Evolutionary conservation across 2,888 invertebrate genomes (phyloP).

Genomic region (Zonitis immaculata): DNA sequence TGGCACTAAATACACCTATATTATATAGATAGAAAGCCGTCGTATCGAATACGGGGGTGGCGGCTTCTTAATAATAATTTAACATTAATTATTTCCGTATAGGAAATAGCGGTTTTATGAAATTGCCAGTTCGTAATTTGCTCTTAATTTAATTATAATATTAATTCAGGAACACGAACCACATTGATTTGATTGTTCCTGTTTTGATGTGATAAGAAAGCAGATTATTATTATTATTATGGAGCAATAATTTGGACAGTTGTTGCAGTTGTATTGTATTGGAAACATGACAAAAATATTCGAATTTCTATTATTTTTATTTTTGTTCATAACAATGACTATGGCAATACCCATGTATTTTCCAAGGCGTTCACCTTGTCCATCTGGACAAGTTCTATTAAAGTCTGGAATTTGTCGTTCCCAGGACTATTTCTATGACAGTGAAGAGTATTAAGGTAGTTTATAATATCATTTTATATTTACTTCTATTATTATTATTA

Average conservation of each 20-base stretch:
- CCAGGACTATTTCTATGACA: slow-evolving; percentile 13
- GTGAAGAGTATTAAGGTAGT: slow-evolving; percentile 12
- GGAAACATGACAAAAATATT: not conserved
- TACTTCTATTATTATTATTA: not conserved
- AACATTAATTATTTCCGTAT: slow-evolving; percentile 16
- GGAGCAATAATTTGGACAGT: not conserved
- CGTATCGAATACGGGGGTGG: not conserved
- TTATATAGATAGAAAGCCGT: no score
- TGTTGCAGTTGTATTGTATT: not conserved
- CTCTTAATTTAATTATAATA: slow-evolving; percentile 20
- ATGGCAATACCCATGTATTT: not conserved
- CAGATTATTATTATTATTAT: not conserved
- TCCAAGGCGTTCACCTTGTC: slow-evolving; percentile 6
- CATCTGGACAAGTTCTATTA: slow-evolving; percentile 13
- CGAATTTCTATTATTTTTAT: not conserved
- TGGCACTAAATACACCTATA: not conserved
- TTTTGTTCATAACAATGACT: not conserved
- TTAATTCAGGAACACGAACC: slow-evolving; percentile 29
- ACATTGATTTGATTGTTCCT: slow-evolving; percentile 25
- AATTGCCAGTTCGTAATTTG: slow-evolving; percentile 16
- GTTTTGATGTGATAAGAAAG: slow-evolving; percentile 17
- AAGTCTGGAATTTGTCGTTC: slow-evolving; percentile 11
- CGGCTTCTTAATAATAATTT: not conserved
- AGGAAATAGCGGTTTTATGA: slow-evolving; percentile 20
- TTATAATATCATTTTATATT: not conserved